A percentile compares a stretch with the other conserved stretches of the same genome.
Conservation (phyloP, 2,888 invertebrate genomes). For the Agriopis marginaria region DNA sequence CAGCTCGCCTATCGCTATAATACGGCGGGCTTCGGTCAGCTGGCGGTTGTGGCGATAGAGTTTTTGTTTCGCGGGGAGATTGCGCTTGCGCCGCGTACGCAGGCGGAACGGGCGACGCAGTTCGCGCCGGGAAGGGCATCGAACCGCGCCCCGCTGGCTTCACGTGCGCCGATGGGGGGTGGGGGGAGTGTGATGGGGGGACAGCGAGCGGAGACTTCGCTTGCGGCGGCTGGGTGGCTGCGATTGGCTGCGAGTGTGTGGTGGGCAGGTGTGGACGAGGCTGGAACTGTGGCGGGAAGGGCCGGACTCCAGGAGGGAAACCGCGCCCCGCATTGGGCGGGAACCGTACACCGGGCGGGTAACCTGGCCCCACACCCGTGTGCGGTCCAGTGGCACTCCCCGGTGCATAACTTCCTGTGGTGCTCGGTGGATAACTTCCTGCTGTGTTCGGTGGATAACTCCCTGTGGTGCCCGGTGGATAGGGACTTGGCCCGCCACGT, state of each 20-base stretch:
- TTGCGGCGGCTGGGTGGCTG: conserved; percentile 8
- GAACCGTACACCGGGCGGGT: conserved; percentile 6
- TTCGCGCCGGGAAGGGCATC: conserved; percentile 16
- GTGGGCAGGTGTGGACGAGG: conserved; percentile 11
- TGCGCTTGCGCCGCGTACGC: not conserved
- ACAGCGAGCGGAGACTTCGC: conserved; percentile 12
- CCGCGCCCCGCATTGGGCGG: conserved; percentile 7
- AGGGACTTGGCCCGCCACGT: conserved; percentile 35
- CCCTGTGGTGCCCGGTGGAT: conserved; percentile 15
- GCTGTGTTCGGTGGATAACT: not conserved
- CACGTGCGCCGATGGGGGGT: conserved; percentile 16
- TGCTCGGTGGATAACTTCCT: not conserved
- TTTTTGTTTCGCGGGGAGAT: not conserved
- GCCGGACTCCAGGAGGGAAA: conserved; percentile 60
- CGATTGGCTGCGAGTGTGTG: conserved; percentile 22
- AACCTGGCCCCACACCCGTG: not conserved
- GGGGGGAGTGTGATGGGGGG: conserved; percentile 8
- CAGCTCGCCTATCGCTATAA: conserved; percentile 39
- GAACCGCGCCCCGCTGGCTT: conserved; percentile 22
- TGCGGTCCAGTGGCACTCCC: not conserved
- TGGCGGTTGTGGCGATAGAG: not conserved
- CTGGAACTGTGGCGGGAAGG: conserved; percentile 49
- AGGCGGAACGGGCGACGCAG: conserved; percentile 64
- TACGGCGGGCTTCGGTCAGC: conserved; percentile 46
- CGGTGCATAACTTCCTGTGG: not conserved